A percentile compares a stretch with the other conserved stretches of the same genome.
Evolutionary conservation across 2,797 vertebrate species (phyloP).

Genomic region (Scolopax bukidnonensis): DNA sequence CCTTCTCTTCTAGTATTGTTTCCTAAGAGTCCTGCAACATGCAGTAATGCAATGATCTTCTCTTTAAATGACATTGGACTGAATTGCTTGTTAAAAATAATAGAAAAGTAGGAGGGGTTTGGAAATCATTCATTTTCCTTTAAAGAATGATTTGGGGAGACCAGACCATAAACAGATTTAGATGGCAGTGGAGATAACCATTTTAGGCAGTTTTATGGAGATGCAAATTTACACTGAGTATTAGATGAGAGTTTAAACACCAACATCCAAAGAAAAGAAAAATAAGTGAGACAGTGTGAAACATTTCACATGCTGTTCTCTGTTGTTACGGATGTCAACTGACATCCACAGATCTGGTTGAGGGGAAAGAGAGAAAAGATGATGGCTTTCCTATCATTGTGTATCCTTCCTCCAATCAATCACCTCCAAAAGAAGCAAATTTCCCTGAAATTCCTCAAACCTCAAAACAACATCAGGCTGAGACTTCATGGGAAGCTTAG

Average conservation of each 20-base stretch:
- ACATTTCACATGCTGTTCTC: not conserved
- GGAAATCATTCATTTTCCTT: constrained; percentile 36
- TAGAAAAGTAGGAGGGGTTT: constrained; percentile 28
- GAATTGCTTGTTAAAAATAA: constrained; percentile 58
- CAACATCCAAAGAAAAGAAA: constrained; percentile 29
- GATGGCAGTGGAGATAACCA: constrained; percentile 56
- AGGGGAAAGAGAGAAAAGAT: not conserved
- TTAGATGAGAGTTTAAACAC: constrained; percentile 22
- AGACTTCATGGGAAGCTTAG: not conserved
- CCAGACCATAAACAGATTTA: constrained; percentile 39
- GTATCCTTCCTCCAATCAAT: not conserved
- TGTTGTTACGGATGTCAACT: not conserved
- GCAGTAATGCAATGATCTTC: constrained; percentile 16
- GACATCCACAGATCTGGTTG: not conserved
- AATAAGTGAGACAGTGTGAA: not conserved
- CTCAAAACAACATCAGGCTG: not conserved
- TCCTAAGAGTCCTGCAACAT: constrained; percentile 2
- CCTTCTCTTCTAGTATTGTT: constrained; percentile 44
- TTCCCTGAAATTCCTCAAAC: not conserved
- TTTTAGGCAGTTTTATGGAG: constrained; percentile 59
- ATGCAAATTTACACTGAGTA: constrained; percentile 8
- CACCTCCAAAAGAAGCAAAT: not conserved
- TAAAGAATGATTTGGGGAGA: constrained; percentile 43
- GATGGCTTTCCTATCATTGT: not conserved
- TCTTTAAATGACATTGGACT: not conserved